Evolutionary conservation across 2,113 vertebrate species (phyloP).

Genomic region (Limnothrissa miodon): DNA sequence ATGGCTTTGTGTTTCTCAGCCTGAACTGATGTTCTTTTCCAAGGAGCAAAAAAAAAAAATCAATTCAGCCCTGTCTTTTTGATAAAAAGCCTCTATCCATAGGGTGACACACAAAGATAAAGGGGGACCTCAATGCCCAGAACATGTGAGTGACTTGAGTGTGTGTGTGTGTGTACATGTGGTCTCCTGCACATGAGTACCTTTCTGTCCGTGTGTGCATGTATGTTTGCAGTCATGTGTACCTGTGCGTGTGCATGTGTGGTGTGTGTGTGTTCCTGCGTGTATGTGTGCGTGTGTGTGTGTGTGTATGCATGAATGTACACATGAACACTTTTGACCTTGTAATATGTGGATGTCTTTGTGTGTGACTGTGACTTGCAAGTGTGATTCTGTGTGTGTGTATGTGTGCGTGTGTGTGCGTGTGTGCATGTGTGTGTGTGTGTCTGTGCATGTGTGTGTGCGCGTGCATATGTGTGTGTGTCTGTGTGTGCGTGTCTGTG

Average conservation of each 20-base stretch:
- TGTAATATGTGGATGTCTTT: not conserved
- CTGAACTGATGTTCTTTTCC: slow-evolving; percentile 22
- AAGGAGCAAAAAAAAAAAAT: slow-evolving; percentile 16
- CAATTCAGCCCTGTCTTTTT: slow-evolving; percentile 18
- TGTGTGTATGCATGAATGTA: not conserved
- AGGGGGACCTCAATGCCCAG: not conserved
- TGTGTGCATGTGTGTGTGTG: not conserved
- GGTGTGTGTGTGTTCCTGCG: not conserved
- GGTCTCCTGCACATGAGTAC: not conserved
- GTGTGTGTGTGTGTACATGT: not conserved
- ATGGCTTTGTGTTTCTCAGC: slow-evolving; percentile 18
- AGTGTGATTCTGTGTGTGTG: not conserved
- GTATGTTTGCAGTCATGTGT: not conserved
- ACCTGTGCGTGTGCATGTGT: not conserved
- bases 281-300: not conserved
- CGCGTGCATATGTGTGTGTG: not conserved
- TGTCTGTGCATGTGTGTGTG: not conserved
- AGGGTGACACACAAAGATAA: not conserved
- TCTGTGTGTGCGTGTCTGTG: slow-evolving; percentile 7
- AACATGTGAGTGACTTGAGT: not conserved
- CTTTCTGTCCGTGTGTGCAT: too few species aligned
- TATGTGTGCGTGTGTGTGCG: not conserved
- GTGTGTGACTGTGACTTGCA: not conserved
- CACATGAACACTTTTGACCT: not conserved
- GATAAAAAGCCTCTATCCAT: not conserved